Conservation (phyloP, 2,113 vertebrate species). For the Zosterops japonicus region DNA sequence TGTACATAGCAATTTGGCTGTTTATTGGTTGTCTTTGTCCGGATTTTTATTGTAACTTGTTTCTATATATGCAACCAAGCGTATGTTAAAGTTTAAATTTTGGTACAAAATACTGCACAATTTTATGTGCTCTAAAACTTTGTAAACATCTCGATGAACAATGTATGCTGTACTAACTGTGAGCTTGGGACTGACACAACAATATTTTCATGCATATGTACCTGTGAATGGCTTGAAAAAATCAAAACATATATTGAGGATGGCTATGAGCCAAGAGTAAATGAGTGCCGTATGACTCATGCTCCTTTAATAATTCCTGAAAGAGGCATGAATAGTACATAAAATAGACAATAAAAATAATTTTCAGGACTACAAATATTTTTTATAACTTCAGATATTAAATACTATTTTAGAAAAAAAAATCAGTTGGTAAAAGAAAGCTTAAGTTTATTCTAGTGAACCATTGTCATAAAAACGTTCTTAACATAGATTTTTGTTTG, state of each 20-base stretch:
- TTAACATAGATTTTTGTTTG: slow-evolving; percentile 59
- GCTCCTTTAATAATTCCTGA: slow-evolving; percentile 72
- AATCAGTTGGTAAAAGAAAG: slow-evolving; percentile 64
- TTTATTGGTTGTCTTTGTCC: slow-evolving; percentile 76
- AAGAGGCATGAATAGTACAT: slow-evolving; percentile 70
- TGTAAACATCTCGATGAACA: slow-evolving; percentile 72
- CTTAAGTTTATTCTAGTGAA: slow-evolving; percentile 55
- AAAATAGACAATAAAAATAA: slow-evolving; percentile 73
- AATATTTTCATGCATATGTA: slow-evolving; percentile 72
- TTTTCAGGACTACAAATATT: slow-evolving; percentile 80
- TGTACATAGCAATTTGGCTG: slow-evolving; percentile 76
- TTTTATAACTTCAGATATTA: slow-evolving; percentile 79
- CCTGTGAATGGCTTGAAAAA: slow-evolving; percentile 74
- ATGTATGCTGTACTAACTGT: slow-evolving; percentile 65
- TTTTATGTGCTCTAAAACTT: slow-evolving; percentile 78
- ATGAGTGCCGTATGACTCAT: slow-evolving; percentile 59
- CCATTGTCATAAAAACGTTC: slow-evolving; percentile 61
- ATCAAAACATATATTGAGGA: slow-evolving; percentile 68
- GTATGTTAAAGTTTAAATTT: slow-evolving; percentile 72
- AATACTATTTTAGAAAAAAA: slow-evolving; percentile 75
- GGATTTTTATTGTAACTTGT: slow-evolving; percentile 74
- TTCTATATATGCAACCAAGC: slow-evolving; percentile 73
- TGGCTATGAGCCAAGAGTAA: slow-evolving; percentile 53
- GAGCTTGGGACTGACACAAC: slow-evolving; percentile 67
- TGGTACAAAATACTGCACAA: slow-evolving; percentile 73